phyloP scores from a whole-genome alignment of 2,797 vertebrate species.

The Oreochromis grahami region DNA sequence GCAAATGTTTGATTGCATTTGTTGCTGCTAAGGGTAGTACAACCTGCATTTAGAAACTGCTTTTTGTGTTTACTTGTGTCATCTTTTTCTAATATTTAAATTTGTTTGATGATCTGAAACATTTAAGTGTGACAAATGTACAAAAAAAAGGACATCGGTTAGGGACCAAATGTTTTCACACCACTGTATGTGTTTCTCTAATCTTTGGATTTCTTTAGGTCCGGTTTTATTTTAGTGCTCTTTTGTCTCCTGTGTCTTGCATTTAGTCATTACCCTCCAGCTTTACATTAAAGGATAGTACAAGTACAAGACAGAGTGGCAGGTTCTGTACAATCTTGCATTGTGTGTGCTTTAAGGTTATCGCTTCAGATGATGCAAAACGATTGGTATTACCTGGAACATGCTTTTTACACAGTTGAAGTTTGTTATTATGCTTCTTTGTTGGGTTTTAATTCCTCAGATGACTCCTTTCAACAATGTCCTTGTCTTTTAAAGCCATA shows the following conservation, averaged over 20 bases:
- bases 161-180: no score
- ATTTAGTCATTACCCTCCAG: neutral
- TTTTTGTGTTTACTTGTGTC: neutral
- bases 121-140: no score
- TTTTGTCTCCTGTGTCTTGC: neutral
- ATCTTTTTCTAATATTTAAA: neutral
- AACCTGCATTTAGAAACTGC: neutral
- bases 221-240: neutral
- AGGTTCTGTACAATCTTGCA: neutral
- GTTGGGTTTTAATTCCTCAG: neutral
- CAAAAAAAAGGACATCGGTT: neutral
- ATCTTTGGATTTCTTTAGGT: neutral
- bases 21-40: rapidly evolving
- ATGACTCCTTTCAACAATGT: neutral
- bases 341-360: neutral
- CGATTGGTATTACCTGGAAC: neutral
- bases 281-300: neutral
- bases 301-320: neutral
- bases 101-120: neutral
- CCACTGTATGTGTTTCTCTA: neutral
- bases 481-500: neutral
- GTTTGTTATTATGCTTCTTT: neutral
- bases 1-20: neutral
- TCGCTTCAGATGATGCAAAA: rapidly evolving
- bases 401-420: neutral